Percentiles rank a stretch among this genome's conserved stretches.
These are phyloP conservation scores for Spodoptera littoralis DNA, from an alignment of 2,888 invertebrate species.

Conservation along the genomic window DNA sequence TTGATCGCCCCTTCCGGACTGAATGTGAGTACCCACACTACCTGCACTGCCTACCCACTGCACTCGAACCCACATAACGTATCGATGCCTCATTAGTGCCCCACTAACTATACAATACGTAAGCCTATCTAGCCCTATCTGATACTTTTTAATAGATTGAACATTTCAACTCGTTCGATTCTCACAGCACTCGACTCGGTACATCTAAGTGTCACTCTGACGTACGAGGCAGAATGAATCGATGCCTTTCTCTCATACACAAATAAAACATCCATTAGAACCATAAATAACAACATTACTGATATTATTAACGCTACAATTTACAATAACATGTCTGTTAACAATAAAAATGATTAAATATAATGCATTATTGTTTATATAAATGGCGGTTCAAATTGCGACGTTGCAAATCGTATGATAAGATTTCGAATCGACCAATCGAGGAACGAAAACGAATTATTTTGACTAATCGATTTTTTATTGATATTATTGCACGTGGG, in stretches of 20 bases:
- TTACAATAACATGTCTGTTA: slow-evolving; percentile 37
- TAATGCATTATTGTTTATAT: slow-evolving; percentile 54
- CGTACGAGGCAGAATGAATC: neutral
- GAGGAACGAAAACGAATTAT: slow-evolving; percentile 37
- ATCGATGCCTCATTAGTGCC: no score
- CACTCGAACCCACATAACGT: no score
- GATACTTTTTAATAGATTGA: no score
- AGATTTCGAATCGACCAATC: slow-evolving; percentile 47
- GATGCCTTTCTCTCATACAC: neutral
- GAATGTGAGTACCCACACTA: neutral
- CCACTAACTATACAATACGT: no score
- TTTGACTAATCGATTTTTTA: slow-evolving; percentile 57
- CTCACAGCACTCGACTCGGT: no score
- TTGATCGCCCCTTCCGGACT: neutral
- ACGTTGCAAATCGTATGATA: slow-evolving; percentile 55
- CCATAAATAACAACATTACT: slow-evolving; percentile 33
- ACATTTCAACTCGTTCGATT: no score
- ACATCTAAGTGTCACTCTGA: no score
- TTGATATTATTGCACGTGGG: slow-evolving; percentile 50
- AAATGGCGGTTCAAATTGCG: slow-evolving; percentile 40
- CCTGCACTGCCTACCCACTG: no score
- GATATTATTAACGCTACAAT: slow-evolving; percentile 46
- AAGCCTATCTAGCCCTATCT: no score
- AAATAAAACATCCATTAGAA: slow-evolving; percentile 26
- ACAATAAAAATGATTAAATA: slow-evolving; percentile 53